Evolutionary conservation across 2,113 vertebrate species (phyloP).

Genomic region (Pipra filicauda): DNA sequence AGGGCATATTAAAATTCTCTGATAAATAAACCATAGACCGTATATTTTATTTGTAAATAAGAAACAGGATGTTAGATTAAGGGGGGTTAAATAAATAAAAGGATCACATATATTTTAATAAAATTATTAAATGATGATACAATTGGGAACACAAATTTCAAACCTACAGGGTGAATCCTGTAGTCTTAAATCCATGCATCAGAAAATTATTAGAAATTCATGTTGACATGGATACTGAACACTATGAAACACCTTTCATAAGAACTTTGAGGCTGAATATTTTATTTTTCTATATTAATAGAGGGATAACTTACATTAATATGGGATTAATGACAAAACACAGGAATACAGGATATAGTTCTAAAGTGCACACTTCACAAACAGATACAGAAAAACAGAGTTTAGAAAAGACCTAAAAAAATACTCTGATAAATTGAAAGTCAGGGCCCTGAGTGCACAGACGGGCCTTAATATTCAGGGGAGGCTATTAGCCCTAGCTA

Average conservation of each 20-base stretch:
- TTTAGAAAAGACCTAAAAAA: background rate
- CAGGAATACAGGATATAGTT: background rate
- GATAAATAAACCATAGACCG: background rate
- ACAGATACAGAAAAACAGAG: background rate
- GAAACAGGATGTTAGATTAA: background rate
- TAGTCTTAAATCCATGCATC: background rate
- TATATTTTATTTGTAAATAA: background rate
- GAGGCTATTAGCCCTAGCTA: background rate
- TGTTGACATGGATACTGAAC: background rate
- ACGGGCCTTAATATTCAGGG: background rate
- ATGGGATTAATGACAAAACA: background rate
- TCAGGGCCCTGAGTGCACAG: background rate
- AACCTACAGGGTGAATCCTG: background rate
- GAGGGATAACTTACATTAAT: background rate
- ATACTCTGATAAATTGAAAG: background rate
- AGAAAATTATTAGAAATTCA: background rate
- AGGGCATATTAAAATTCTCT: background rate
- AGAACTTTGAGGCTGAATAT: background rate
- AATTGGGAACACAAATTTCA: background rate
- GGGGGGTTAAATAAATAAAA: background rate
- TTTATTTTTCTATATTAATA: background rate
- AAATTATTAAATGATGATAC: background rate
- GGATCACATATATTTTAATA: background rate
- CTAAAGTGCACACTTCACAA: background rate
- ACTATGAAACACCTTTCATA: background rate